Percentiles rank a stretch among this genome's conserved stretches.
Evolutionary conservation across 2,113 vertebrate genomes (phyloP).

Genomic region (Platysternon megacephalum): DNA sequence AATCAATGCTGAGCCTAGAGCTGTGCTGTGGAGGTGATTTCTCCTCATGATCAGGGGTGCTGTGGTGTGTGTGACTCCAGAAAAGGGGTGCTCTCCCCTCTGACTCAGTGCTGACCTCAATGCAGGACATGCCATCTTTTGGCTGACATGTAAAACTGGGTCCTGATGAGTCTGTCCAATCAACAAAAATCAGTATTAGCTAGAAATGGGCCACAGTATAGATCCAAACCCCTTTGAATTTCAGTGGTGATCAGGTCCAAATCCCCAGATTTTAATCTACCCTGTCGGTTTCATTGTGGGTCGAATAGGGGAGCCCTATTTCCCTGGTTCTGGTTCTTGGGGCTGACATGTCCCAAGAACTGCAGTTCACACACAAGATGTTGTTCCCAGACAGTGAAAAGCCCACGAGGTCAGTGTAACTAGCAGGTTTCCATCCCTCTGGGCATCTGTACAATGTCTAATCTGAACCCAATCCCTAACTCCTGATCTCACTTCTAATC

Average conservation of each 20-base stretch:
- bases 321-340: neutral
- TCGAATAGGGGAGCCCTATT: neutral
- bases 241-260: neutral
- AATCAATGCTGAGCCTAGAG: too few relatives aligned
- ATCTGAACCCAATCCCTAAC: neutral
- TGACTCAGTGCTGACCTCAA: neutral
- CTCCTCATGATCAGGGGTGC: neutral
- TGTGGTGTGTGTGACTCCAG: neutral
- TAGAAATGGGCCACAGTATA: neutral
- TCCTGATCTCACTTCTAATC: neutral
- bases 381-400: neutral
- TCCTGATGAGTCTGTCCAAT: neutral
- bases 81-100: neutral
- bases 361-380: neutral
- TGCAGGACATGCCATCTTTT: neutral
- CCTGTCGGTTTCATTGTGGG: neutral
- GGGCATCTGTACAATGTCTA: neutral
- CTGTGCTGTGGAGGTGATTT: too few relatives aligned
- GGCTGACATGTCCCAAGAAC: neutral
- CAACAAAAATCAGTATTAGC: neutral
- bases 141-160: neutral
- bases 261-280: neutral
- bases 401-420: neutral
- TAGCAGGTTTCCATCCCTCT: neutral
- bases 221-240: neutral